Percentiles rank a stretch among this genome's conserved stretches.
These are phyloP conservation scores for Epinotia nisella DNA, from an alignment of 2,888 invertebrate species.

Conservation along the genomic window DNA sequence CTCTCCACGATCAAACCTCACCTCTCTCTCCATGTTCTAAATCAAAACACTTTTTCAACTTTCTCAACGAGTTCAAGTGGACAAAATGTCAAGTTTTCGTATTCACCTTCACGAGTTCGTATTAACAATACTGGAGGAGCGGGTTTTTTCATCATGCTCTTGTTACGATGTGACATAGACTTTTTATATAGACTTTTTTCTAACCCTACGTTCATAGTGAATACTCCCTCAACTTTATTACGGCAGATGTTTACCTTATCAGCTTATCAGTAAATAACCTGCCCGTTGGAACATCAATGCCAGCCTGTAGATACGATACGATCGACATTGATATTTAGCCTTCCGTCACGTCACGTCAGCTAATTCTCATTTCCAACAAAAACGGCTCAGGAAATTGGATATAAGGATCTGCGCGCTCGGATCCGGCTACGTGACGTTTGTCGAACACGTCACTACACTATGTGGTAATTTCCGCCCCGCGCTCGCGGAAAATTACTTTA, in stretches of 20 bases:
- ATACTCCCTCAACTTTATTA: slow-evolving; percentile 4
- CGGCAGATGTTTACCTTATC: slow-evolving; percentile 25
- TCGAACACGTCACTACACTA: slow-evolving; percentile 84
- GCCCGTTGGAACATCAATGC: slow-evolving; percentile 36
- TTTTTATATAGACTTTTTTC: background rate
- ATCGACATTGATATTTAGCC: slow-evolving; percentile 76
- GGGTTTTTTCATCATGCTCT: background rate
- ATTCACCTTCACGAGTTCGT: slow-evolving; percentile 29
- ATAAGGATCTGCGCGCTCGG: slow-evolving; percentile 82
- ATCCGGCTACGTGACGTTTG: slow-evolving; percentile 84
- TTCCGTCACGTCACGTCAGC: slow-evolving; percentile 80
- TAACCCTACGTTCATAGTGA: background rate
- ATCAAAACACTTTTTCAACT: slow-evolving; percentile 75
- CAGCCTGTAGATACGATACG: slow-evolving; percentile 53
- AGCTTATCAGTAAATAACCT: slow-evolving; percentile 37
- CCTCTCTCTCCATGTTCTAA: slow-evolving; percentile 69
- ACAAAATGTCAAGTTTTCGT: slow-evolving; percentile 39
- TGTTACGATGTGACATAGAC: slow-evolving; percentile 1
- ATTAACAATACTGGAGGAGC: slow-evolving; percentile 24
- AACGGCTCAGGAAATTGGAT: slow-evolving; percentile 83
- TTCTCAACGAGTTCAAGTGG: slow-evolving; percentile 54
- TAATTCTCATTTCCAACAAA: slow-evolving; percentile 84
- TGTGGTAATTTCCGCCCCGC: slow-evolving; percentile 83
- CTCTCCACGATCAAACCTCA: slow-evolving; percentile 73
- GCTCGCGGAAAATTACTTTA: slow-evolving; percentile 84